phyloP scores from a whole-genome alignment of 1,140 invertebrate species.

The Rhizoglyphus robini region DNA sequence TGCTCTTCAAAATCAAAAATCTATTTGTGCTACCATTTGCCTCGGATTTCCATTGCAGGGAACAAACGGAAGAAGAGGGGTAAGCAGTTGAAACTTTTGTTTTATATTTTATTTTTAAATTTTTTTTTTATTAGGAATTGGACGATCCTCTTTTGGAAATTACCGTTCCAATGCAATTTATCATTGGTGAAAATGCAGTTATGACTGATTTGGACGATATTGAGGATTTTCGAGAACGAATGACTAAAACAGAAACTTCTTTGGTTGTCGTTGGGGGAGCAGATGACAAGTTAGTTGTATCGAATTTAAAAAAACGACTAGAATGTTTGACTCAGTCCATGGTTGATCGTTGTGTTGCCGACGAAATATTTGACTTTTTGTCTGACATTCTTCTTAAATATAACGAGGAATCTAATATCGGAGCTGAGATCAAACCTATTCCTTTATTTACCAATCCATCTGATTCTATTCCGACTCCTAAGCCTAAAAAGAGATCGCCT shows the following conservation, averaged over 20 bases:
- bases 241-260: constrained; percentile 54
- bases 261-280: constrained; percentile 66
- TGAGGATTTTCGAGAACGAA: constrained; percentile 55
- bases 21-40: constrained; percentile 57
- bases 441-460: background rate
- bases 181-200: constrained; percentile 59
- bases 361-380: constrained; percentile 26
- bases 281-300: constrained; percentile 58
- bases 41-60: constrained; percentile 64
- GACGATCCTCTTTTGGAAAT: constrained; percentile 61
- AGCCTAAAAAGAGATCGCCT: background rate
- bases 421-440: background rate
- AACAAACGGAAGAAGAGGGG: constrained; percentile 55
- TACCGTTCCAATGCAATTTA: constrained; percentile 58
- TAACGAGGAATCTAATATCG: background rate
- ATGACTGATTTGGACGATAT: constrained; percentile 52
- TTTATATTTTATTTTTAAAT: constrained; percentile 12
- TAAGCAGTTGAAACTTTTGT: constrained; percentile 26
- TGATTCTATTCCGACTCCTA: background rate
- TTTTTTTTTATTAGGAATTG: constrained; percentile 38
- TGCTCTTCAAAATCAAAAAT: constrained; percentile 12
- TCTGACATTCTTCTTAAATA: background rate
- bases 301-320: constrained; percentile 49
- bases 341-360: constrained; percentile 56
- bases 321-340: constrained; percentile 65